A percentile compares a stretch with the other conserved stretches of the same genome.
These are phyloP conservation scores for Apomyelois bistriatella DNA, from an alignment of 2,888 invertebrate genomes.

Conservation along the genomic window DNA sequence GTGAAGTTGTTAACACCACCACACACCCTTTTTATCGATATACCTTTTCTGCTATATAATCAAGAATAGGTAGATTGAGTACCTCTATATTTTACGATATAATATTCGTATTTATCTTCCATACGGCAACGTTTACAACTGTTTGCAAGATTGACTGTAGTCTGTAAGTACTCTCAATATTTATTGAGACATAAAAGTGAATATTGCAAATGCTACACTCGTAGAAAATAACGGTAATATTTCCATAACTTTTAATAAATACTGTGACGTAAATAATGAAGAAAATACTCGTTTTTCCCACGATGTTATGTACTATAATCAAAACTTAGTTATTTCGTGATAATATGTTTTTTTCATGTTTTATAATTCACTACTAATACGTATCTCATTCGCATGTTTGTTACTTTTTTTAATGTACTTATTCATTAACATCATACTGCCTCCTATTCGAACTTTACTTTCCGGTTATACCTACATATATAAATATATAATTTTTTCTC, in stretches of 20 bases:
- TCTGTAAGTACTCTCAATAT: not conserved
- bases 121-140: not conserved
- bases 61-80: not conserved
- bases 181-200: not conserved
- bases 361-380: no score
- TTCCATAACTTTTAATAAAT: not conserved
- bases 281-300: slow-evolving; percentile 35
- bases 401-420: no score
- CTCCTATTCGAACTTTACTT: no score
- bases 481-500: no score
- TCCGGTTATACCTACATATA: no score
- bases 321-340: no score
- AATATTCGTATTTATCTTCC: not conserved
- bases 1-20: no score
- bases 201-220: not conserved
- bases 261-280: not conserved
- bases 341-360: no score
- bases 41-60: not conserved
- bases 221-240: not conserved
- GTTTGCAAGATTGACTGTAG: not conserved
- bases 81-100: not conserved
- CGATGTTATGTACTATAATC: slow-evolving; percentile 41
- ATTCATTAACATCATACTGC: no score
- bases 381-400: no score
- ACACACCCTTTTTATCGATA: no score